A percentile compares a stretch with the other conserved stretches of the same genome.
Evolutionary conservation across 1,140 invertebrate species (phyloP).

Genomic region (Drosophila trapezifrons): DNA sequence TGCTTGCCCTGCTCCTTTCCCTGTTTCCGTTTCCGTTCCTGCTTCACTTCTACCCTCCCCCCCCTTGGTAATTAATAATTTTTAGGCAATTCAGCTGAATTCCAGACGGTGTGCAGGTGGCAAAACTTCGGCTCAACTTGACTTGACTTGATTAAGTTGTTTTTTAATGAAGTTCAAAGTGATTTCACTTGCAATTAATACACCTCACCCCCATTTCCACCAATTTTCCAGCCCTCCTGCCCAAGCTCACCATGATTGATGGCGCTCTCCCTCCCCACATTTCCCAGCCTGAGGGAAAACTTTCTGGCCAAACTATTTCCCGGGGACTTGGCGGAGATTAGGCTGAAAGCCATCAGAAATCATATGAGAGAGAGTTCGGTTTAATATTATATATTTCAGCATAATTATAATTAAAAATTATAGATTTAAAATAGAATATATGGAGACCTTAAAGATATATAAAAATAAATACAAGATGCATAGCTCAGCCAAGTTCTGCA

Average conservation of each 20-base stretch:
- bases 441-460: too few species aligned
- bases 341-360: constrained; percentile 4
- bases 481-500: too few species aligned
- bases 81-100: constrained; percentile 77
- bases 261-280: not conserved
- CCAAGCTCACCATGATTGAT: constrained; percentile 27
- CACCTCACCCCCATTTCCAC: constrained; percentile 21
- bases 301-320: constrained; percentile 36
- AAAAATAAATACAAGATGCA: too few species aligned
- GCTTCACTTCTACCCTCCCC: not conserved
- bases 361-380: not conserved
- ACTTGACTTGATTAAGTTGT: constrained; percentile 77
- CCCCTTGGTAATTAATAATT: constrained; percentile 72
- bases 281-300: not conserved
- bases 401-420: too few species aligned
- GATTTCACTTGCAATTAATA: constrained; percentile 78
- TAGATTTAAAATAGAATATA: too few species aligned
- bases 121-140: constrained; percentile 57
- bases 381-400: too few species aligned
- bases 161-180: constrained; percentile 82
- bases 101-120: constrained; percentile 24
- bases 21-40: not conserved
- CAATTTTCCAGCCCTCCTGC: not conserved
- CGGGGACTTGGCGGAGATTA: not conserved
- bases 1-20: not conserved